Base-by-base conservation (phyloP, 2,888 invertebrate species). In the Spilarctia lutea region DNA sequence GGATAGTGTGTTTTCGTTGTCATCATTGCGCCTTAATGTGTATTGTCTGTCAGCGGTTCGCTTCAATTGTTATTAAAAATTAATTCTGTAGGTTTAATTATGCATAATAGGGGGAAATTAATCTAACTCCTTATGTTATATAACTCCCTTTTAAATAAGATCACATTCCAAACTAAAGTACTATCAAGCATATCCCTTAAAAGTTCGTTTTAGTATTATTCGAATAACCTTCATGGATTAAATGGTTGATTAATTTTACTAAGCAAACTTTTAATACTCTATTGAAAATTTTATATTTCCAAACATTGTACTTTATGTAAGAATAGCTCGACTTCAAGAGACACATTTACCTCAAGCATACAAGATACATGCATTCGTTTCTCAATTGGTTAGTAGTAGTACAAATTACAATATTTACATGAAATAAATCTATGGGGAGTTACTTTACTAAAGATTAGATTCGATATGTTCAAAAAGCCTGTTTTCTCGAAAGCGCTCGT, bases 11-110 rank as follows among this genome's bases (percentile, higher is more conserved):
- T n/a, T 60, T 27, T 3, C 60, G n/a, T n/a, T n/a, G 10, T 56
- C 20, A 68, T 30, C 24, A 48, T 68, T 11, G 20, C 20, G 24
- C 33, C 30, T 30, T 20, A 24, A 20, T 68, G 24, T 68, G 18
- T 68, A 6, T 48, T 45, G 48, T 48, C 20, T 68, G 20, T 45
- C 30, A 20, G 45, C 42, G 68, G 24, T 20, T 48, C 30, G 45
- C 45, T 8, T 20, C 72, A 52, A 56, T 56, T 42, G 45, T 65
- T 52, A 24, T 72, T 72, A 72, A 65, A 72, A 72, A 66, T 72
- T 72, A 72, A 72, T 20, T 52, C 69, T 70, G 69, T 66, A 48
- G 48, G 48, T 20, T 18, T 39, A 52, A 52, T 52, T 33, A 27
- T 66, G 48, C 35, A 66, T n/a, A 72, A 65, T 52, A 13, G 13